Base-by-base conservation (phyloP, 37 sponge, comb jelly and placozoan species). In the Chondrilla cf. caribensis region DNA sequence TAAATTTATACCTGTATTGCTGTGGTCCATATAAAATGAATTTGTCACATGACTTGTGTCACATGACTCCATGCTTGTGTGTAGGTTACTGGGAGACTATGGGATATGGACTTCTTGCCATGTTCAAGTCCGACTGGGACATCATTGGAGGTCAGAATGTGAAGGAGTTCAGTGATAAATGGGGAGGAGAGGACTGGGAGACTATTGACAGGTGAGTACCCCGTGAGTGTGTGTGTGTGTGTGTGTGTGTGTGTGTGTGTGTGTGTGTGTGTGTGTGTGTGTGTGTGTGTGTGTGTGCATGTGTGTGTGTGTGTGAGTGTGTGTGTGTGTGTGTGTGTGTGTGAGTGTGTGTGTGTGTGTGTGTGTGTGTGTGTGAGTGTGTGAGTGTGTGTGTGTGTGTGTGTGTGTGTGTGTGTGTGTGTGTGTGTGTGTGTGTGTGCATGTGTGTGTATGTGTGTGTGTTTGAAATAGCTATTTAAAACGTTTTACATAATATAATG, bases 131-230 rank as follows among this genome's bases (percentile, higher is more conserved):
- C 19, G 91, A 90, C 62, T 90, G 91, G 91, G 60, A 3, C 3
- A 38, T n/a, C 18, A 60, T 83, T 72, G 87, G 87, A 19, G 91
- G 91, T 28, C 86, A 84, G 35, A 41, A 90, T 83, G 42, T 54
- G 2, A 37, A 25, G 22, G 79, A 72, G 25, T 90, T 85, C 81
- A 84, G 35, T 22, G 40, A 22, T 38, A 84, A 82, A 32, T 90
- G 91, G 91, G 91, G 91, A 40, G 91, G 91, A 73, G 91, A 90
- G 65, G 91, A 90, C 78, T 90, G 91, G 91, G 91, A 90, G 28
- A 44, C 77, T 40, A 36, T 90, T 38, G 91, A 90, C 87, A 90
- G 79, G 91, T 90, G 17, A 84, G 81, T 19, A 55, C 57, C 57
- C 11, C 57, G 17, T 25, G 66, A 24, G 66, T 64, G n/a, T n/a